Evolutionary conservation across 2,113 vertebrate species (phyloP), one percentile per base, ranked within the genome.

Genomic region (Furnarius figulus): DNA sequence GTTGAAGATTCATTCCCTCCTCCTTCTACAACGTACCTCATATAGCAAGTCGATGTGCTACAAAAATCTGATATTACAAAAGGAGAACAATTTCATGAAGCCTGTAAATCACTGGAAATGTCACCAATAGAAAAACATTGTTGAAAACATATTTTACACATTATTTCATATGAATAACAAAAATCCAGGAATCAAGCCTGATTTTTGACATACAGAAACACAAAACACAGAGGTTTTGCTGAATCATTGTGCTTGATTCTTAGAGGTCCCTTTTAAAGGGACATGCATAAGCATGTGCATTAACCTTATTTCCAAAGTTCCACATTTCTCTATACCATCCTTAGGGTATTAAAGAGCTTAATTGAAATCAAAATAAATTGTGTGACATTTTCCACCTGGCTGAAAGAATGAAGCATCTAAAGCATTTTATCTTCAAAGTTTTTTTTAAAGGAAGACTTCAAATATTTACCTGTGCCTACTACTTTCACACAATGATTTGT

Each of bases 401-500:
- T 75, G 44, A 62, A 83, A 90, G 46, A 49, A 1, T 42, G 25
- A 66, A 77, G n/a, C 18, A 52, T 71, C 63, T 87, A 62, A 74
- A 31, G 17, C 9, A 47, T 65, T 67, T 89, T 7, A 50, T 56
- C 89, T 65, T 46, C 10, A 68, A 25, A 40, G 12, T n/a, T 66
- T 59, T 5, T 4, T 31, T 67, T 72, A 53, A 66, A 20, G 2
- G 10, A 84, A 58, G 10, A 33, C 23, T 30, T 47, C 3, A 50
- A 91, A 82, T 68, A 88, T 96, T 97, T 95, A 98, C 94, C 76
- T 28, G 97, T 65, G 30, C 89, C 89, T 27, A 97, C 87, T 95
- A 97, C n/a, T 97, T 96, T 97, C 90, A 88, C 97, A 97, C 97
- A 80, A 96, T 95, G 56, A 70, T 97, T 95, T 46, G 86, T 94